Evolutionary conservation across 1,140 invertebrate genomes (phyloP).

Genomic region (Pteromalus puparum): DNA sequence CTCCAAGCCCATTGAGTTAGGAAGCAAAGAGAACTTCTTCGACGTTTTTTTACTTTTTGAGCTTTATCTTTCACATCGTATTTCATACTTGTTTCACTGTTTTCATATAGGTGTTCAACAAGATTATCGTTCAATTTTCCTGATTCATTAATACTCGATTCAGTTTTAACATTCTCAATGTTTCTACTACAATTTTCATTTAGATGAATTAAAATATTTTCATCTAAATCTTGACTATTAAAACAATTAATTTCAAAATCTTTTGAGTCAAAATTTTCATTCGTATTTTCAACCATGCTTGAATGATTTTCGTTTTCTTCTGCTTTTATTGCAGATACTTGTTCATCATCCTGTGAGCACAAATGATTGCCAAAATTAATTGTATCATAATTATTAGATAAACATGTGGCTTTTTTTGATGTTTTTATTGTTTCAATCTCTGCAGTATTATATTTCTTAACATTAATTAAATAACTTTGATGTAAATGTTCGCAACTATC

Average conservation of each 20-base stretch:
- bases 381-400: background rate
- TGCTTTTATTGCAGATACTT: background rate
- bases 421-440: constrained; percentile 56
- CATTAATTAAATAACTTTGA: background rate
- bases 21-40: constrained; percentile 81
- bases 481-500: background rate
- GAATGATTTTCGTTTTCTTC: background rate
- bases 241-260: constrained; percentile 38
- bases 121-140: constrained; percentile 54
- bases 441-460: constrained; percentile 53
- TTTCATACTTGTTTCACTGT: constrained; percentile 68
- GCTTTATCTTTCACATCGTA: constrained; percentile 70
- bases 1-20: constrained; percentile 85
- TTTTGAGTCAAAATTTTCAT: background rate
- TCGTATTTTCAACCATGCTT: constrained; percentile 45
- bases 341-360: background rate
- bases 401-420: background rate
- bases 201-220: background rate
- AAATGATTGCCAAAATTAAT: background rate
- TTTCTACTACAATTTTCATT: constrained; percentile 24
- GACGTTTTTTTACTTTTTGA: constrained; percentile 78
- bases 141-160: constrained; percentile 43
- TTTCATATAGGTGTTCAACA: constrained; percentile 55
- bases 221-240: constrained; percentile 23
- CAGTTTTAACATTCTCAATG: constrained; percentile 21